Evolutionary conservation across 2,113 vertebrate genomes (phyloP).

Genomic region (Neofelis nebulosa): DNA sequence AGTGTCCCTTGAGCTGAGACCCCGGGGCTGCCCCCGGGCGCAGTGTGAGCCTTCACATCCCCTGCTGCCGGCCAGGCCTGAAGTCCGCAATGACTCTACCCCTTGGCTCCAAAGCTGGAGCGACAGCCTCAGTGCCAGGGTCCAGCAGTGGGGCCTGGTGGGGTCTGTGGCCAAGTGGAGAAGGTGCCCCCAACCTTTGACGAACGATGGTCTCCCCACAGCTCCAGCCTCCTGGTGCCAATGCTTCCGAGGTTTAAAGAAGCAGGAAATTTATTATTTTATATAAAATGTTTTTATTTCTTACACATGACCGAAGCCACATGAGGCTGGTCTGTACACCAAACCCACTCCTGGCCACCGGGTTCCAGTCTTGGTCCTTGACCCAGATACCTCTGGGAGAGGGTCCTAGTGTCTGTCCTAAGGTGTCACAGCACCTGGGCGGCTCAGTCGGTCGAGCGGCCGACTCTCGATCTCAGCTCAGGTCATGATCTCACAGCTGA

Average conservation of each 20-base stretch:
- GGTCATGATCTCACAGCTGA: no score
- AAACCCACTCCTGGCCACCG: not conserved
- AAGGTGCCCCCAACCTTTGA: not conserved
- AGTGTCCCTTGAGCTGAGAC: not conserved
- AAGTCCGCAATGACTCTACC: not conserved
- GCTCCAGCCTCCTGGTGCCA: not conserved
- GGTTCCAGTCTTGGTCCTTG: not conserved
- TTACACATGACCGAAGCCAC: not conserved
- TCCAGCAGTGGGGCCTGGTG: accelerated
- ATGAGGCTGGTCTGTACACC: accelerated
- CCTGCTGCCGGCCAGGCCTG: not conserved
- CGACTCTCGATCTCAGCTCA: no score
- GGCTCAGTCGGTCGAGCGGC: no score
- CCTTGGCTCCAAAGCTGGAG: not conserved
- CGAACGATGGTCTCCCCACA: no score
- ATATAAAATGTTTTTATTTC: not conserved
- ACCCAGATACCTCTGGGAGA: not conserved
- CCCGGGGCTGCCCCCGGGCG: not conserved
- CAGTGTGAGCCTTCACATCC: accelerated
- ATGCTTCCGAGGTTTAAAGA: not conserved
- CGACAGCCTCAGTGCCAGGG: not conserved
- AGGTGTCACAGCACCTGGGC: not conserved
- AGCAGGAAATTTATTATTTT: not conserved
- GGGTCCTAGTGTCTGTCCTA: not conserved
- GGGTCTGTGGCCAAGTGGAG: not conserved